These are phyloP conservation scores for Stenotaenia linearis DNA, from an alignment of 2,888 invertebrate species.

Conservation along the genomic window DNA sequence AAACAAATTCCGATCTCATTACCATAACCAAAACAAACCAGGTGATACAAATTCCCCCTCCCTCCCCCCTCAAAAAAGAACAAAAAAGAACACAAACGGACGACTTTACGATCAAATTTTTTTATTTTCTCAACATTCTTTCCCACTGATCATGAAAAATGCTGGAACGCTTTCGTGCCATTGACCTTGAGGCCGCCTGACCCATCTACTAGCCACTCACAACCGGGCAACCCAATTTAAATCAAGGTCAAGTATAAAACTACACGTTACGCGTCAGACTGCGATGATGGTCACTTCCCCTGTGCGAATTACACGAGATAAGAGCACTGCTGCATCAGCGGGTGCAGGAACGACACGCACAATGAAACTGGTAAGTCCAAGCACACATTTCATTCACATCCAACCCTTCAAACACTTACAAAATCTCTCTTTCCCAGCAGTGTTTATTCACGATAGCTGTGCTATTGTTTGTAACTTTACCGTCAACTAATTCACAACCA, in stretches of 20 bases:
- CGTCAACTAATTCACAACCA: not conserved
- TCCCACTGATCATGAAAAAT: not conserved
- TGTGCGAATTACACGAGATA: not conserved
- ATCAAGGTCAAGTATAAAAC: conserved; percentile 29
- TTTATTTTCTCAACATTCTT: conserved; percentile 37
- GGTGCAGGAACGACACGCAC: not conserved
- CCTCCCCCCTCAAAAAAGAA: too few species aligned
- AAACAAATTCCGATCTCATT: too few species aligned
- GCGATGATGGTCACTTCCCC: not conserved
- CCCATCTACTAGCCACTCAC: conserved; percentile 31
- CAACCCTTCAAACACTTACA: not conserved
- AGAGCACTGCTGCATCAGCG: not conserved
- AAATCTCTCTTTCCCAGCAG: not conserved
- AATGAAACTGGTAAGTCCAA: conserved; percentile 28
- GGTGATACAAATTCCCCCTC: too few species aligned
- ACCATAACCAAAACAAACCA: too few species aligned
- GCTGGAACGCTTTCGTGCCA: conserved; percentile 1
- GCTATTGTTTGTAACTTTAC: not conserved
- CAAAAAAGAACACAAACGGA: too few species aligned
- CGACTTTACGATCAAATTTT: too few species aligned
- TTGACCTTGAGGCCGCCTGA: conserved; percentile 32
- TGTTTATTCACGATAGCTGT: not conserved
- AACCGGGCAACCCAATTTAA: conserved; percentile 21
- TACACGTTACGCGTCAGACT: not conserved
- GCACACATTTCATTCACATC: not conserved